Percentiles rank a stretch among this genome's conserved stretches.
Conservation (phyloP, 2,888 invertebrate species). For the Hoplodrina ambigua region DNA sequence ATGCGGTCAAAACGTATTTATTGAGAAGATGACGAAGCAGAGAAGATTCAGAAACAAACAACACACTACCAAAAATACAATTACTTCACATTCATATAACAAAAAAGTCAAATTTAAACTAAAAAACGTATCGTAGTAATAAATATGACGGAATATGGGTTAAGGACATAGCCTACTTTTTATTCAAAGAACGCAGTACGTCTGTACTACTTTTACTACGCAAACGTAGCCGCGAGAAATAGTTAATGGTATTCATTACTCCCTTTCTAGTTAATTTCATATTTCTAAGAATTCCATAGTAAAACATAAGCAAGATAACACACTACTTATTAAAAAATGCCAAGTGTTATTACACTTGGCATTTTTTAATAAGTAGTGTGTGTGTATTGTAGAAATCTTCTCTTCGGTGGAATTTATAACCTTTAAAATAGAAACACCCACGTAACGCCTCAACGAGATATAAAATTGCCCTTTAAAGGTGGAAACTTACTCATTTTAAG, state of each 20-base stretch:
- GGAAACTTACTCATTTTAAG: slow-evolving; percentile 42
- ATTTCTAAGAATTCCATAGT: slow-evolving; percentile 16
- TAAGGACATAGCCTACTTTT: slow-evolving; percentile 47
- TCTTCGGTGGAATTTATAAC: slow-evolving; percentile 21
- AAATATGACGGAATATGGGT: slow-evolving; percentile 38
- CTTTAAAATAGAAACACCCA: slow-evolving; percentile 43
- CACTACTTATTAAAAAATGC: slow-evolving; percentile 5
- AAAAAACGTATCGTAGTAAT: slow-evolving; percentile 12
- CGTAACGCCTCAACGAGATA: slow-evolving; percentile 45
- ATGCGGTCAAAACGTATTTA: slow-evolving; percentile 5
- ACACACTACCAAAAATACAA: neutral
- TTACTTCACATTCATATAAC: no score
- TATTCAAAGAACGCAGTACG: slow-evolving; percentile 23
- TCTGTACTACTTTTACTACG: slow-evolving; percentile 29
- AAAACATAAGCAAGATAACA: neutral
- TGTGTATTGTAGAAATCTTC: neutral
- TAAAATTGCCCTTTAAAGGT: slow-evolving; percentile 66
- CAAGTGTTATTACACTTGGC: neutral
- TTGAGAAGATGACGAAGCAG: neutral
- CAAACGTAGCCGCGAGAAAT: slow-evolving; percentile 23
- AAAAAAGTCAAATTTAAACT: neutral
- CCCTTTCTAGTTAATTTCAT: slow-evolving; percentile 13
- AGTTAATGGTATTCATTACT: slow-evolving; percentile 33
- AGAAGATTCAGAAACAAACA: neutral
- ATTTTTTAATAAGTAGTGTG: no score